Base-by-base conservation (phyloP, 2,113 vertebrate species). In the Diglossa brunneiventris region DNA sequence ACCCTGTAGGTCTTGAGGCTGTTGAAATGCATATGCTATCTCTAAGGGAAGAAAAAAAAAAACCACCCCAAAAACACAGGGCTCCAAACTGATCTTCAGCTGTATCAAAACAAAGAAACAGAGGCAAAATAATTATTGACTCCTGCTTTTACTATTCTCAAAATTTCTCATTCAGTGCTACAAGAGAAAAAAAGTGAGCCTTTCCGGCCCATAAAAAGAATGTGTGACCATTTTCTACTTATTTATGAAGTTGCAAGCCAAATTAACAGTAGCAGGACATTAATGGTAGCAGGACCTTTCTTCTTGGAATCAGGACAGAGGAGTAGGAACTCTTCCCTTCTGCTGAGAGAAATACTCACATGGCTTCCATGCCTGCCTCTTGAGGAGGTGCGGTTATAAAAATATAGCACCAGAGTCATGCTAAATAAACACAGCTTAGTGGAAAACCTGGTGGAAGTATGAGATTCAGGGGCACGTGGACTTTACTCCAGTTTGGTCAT, bases 381-480 rank as follows among this genome's bases (percentile, higher is more conserved):
- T 46, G 28, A 72, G 75, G 63, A 90, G 58, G 47, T 58, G 67
- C 63, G 92, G 82, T 88, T 90, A 85, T 42, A 90, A 93, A 96
- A 93, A 94, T 61, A 76, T 2, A 94, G 31, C 79, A 67, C 67
- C 69, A 50, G 26, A 88, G 62, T 56, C 75, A 76, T 3, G 2
- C 88, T 94, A 90, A 93, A 92, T 73, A 92, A 95, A 94, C 53
- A 90, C 58, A 94, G 75, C 72, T 90, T 69, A 83, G 75, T 88
- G 83, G 85, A 93, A 96, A 94, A 96, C 59, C 75, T 70, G 70
- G 78, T 89, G 74, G 90, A 94, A 94, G 85, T 86, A 88, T 83
- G 46, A 93, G 88, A 69, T 92, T 90, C 82, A 93, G 27, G 28
- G 15, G 14, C 90, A 94, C 68, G 67, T 95, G 94, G 82, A 86